Conservation (phyloP, 1,140 invertebrate genomes). For the Eriocheir sinensis region DNA sequence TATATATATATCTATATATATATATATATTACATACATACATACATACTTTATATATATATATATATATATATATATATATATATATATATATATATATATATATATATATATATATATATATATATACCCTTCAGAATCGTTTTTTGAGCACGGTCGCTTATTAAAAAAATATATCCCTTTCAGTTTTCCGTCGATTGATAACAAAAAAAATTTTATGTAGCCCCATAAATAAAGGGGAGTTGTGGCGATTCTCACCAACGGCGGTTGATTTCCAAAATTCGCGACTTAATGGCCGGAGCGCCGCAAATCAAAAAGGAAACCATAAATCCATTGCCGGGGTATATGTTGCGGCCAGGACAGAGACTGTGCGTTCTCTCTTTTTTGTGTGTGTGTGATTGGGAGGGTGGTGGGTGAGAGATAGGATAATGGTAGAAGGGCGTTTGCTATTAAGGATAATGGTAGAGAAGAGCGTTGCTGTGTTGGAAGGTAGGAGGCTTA, state of each 20-base stretch:
- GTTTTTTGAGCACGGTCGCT: neutral
- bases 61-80: constrained; percentile 13
- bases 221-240: neutral
- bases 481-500: neutral
- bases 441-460: neutral
- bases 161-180: too few relatives aligned
- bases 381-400: too few relatives aligned
- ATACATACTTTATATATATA: too few relatives aligned
- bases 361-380: neutral
- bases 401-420: neutral
- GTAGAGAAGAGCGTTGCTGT: neutral
- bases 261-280: neutral
- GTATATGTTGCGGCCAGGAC: neutral
- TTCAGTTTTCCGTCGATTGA: neutral
- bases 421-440: neutral
- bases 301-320: neutral
- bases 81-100: constrained; percentile 28
- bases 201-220: neutral
- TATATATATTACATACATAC: too few relatives aligned
- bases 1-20: too few relatives aligned
- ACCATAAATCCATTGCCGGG: neutral
- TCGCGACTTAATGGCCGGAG: too few relatives aligned
- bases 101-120: constrained; percentile 28
- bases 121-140: too few relatives aligned
- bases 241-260: neutral